Base-by-base conservation (phyloP, 2,888 invertebrate genomes). In the Adelognathus sp. region DNA sequence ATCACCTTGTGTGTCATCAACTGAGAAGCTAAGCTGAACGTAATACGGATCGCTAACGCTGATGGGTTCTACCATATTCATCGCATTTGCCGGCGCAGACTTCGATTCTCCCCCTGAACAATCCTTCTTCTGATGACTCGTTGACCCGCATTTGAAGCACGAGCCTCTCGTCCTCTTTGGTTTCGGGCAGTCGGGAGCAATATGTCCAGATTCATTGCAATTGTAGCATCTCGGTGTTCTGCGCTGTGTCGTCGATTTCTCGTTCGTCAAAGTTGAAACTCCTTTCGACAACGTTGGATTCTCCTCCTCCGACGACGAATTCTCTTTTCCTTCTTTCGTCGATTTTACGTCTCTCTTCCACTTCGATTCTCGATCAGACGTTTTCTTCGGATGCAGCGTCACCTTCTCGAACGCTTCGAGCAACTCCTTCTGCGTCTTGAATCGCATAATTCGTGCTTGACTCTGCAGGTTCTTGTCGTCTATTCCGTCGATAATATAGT, bases 401-500 rank as follows among this genome's bases (percentile, higher is more conserved):
- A 63, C 46, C 5, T 33, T 46, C 21, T 46, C 33, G n/a, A 75
- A 75, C 14, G 75, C 50, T n/a, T 67, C 36, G 1, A 69, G 69
- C n/a, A 75, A 46, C 11, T 58, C 56, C 1, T 16, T 16, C 11
- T 31, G 21, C 0, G 24, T 50, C 14, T 29, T 33, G 46, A 60
- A 69, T 11, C 33, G 16, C 24, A 63, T 54, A 52, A 75, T 56
- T 1, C 67, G 66, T 21, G 67, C 75, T 18, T 75, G 75, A 9
- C 36, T 27, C 1, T 14, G 66, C 27, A 75, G 52, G 14, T 56
- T 69, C 1, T 0, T 1, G 9, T 75, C 67, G 1, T 1, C 6
- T 11, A 74, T 67, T 6, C 74, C 74, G n/a, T 74, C 67, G 54
- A 69, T 58, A 5, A 69, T 5, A 27, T 69, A 69, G 11, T 81